phyloP scores from a whole-genome alignment of 2,797 vertebrate genomes.

The Propithecus perrieri region DNA sequence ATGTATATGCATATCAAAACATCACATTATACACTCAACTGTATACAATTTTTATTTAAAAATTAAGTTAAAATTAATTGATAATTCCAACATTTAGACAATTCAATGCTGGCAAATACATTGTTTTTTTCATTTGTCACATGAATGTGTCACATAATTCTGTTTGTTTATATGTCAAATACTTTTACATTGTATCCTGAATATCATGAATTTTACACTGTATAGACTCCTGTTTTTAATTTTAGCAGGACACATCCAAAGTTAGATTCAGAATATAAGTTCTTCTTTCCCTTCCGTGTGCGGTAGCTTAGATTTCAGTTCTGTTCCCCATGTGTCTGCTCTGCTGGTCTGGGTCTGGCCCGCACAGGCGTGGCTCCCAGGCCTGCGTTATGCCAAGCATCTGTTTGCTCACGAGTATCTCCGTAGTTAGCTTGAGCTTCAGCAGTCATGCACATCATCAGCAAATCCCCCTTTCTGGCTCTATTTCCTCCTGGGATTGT shows the following conservation, averaged over 20 bases:
- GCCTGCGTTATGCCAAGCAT: accelerated
- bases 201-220: background rate
- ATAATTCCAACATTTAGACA: background rate
- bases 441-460: background rate
- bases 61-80: background rate
- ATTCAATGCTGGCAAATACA: background rate
- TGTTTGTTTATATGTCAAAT: background rate
- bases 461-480: background rate
- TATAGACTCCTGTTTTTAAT: background rate
- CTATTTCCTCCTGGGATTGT: too few relatives aligned
- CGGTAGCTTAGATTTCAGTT: background rate
- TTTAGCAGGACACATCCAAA: background rate
- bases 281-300: background rate
- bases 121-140: background rate
- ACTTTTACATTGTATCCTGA: background rate
- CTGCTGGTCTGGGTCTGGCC: accelerated
- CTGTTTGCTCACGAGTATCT: too few relatives aligned
- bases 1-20: background rate
- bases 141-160: background rate
- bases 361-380: accelerated
- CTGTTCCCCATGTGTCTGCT: background rate
- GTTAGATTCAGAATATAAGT: background rate
- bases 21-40: background rate
- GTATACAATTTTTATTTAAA: background rate
- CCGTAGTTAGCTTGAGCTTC: accelerated